Evolutionary conservation across 2,113 vertebrate species (phyloP).

Genomic region (Scomber scombrus): DNA sequence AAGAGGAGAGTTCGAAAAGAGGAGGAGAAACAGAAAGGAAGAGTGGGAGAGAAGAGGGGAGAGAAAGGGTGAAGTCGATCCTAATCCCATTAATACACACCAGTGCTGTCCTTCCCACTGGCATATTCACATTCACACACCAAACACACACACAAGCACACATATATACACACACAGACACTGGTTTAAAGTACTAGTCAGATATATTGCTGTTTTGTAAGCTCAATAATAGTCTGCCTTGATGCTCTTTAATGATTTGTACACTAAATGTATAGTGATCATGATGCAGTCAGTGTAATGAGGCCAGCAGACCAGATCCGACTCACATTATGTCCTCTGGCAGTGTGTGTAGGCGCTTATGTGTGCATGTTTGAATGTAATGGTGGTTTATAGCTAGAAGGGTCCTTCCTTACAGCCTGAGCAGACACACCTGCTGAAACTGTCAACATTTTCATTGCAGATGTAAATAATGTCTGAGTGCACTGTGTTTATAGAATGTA

Average conservation of each 20-base stretch:
- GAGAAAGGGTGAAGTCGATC: constrained; percentile 63
- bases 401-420: constrained; percentile 11
- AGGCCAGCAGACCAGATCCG: constrained; percentile 47
- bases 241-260: constrained; percentile 32
- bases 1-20: background rate
- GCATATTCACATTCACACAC: constrained; percentile 21
- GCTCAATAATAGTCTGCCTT: constrained; percentile 14
- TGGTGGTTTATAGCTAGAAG: constrained; percentile 39
- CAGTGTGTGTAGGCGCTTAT: constrained; percentile 12
- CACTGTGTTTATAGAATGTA: background rate
- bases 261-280: constrained; percentile 18
- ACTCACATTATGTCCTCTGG: constrained; percentile 44
- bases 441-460: background rate
- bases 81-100: constrained; percentile 79
- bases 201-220: constrained; percentile 33
- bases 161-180: constrained; percentile 8
- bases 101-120: constrained; percentile 56
- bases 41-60: constrained; percentile 16
- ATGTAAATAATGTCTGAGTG: background rate
- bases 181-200: constrained; percentile 3
- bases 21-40: background rate
- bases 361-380: constrained; percentile 29
- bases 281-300: constrained; percentile 34
- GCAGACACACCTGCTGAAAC: background rate
- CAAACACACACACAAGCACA: constrained; percentile 1